phyloP scores from a whole-genome alignment of 1,140 invertebrate species.

The Pseudomyrmex gracilis region DNA sequence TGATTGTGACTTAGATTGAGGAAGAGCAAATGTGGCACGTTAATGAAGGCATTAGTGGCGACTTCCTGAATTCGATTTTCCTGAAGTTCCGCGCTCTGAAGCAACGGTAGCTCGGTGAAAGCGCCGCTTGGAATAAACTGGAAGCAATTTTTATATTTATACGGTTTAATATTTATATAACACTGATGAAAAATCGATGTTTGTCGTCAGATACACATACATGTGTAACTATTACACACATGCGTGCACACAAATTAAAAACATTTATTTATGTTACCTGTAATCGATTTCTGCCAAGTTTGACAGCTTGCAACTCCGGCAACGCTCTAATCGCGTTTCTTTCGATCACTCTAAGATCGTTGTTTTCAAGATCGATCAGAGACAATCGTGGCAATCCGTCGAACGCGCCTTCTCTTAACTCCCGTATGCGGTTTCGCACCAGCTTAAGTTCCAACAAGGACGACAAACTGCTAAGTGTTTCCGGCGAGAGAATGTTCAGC shows the following conservation, averaged over 20 bases:
- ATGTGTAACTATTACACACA: no score
- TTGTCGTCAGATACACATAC: no score
- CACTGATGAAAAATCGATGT: background rate
- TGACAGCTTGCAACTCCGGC: conserved; percentile 91
- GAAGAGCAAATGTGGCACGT: conserved; percentile 91
- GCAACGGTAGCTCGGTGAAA: conserved; percentile 91
- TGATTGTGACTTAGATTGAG: conserved; percentile 94
- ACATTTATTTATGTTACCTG: conserved; percentile 82
- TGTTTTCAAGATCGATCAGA: conserved; percentile 92
- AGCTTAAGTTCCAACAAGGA: conserved; percentile 89
- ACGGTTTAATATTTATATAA: background rate
- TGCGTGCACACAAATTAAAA: background rate
- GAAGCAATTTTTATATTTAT: background rate
- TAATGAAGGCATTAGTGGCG: conserved; percentile 91
- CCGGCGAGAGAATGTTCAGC: conserved; percentile 89
- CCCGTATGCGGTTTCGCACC: conserved; percentile 91
- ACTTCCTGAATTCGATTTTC: conserved; percentile 90
- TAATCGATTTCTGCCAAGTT: conserved; percentile 91
- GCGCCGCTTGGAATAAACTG: conserved; percentile 88
- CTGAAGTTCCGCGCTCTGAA: conserved; percentile 92
- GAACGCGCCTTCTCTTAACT: conserved; percentile 90
- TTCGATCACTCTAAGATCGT: conserved; percentile 92
- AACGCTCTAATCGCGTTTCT: conserved; percentile 91
- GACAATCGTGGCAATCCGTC: conserved; percentile 89
- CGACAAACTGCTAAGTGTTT: conserved; percentile 88